These are phyloP conservation scores for Megaceryle alcyon DNA, from an alignment of 2,797 vertebrate genomes.

Conservation along the genomic window DNA sequence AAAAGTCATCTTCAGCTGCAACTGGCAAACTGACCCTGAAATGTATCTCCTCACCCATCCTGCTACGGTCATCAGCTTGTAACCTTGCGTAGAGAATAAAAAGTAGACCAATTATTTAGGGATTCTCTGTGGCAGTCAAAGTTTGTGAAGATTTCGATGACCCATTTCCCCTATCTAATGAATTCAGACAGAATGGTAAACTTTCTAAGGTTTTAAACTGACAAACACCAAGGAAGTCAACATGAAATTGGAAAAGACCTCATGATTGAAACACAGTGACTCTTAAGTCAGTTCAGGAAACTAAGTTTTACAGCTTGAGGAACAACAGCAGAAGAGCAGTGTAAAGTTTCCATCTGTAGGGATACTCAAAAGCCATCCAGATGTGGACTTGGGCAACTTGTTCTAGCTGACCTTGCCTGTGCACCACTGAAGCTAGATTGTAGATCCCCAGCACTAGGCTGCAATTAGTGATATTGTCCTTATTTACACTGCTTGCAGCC, in stretches of 20 bases:
- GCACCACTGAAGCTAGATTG: not conserved
- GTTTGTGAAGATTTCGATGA: constrained; percentile 37
- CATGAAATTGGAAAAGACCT: constrained; percentile 49
- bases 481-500: not conserved
- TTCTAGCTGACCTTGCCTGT: not conserved
- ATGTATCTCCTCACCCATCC: not conserved
- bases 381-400: not conserved
- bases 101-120: not conserved
- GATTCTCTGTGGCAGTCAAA: constrained; percentile 11
- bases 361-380: not conserved
- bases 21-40: constrained; percentile 1
- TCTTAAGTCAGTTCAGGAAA: constrained; percentile 42
- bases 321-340: not conserved
- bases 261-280: not conserved
- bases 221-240: constrained; percentile 51
- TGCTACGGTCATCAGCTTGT: not conserved
- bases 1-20: not conserved
- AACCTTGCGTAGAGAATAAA: constrained; percentile 12
- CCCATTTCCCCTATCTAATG: constrained; percentile 64
- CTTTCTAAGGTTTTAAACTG: constrained; percentile 57
- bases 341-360: not conserved
- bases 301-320: not conserved
- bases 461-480: not conserved
- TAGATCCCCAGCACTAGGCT: not conserved
- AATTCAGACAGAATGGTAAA: constrained; percentile 54